Evolutionary conservation across 2,888 invertebrate genomes (phyloP).

Genomic region (Alloplasta piceator): DNA sequence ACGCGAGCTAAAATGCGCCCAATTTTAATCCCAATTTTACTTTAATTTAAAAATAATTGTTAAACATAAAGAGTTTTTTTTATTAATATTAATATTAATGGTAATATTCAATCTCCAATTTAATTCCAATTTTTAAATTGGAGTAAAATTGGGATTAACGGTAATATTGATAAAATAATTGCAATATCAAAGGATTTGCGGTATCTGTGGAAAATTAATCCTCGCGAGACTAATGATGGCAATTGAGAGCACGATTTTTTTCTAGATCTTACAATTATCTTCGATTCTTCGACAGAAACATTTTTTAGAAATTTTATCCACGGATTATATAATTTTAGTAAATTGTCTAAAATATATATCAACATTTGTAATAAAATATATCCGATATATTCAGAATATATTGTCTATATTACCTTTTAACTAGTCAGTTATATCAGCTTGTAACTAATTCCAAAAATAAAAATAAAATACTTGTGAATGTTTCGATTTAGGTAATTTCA

Average conservation of each 20-base stretch:
- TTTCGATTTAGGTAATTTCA: no score
- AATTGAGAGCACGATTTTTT: constrained; percentile 3
- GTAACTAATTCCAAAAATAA: no score
- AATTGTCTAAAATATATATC: no score
- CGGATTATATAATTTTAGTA: no score
- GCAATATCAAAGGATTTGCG: not conserved
- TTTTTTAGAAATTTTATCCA: no score
- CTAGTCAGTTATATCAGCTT: no score
- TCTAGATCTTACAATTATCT: not conserved
- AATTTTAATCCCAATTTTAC: not conserved
- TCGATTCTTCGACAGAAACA: not conserved
- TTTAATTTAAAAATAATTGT: not conserved
- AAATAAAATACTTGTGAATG: no score
- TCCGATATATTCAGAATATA: no score
- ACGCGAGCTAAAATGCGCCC: not conserved
- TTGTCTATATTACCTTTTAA: no score
- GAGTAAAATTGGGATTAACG: no score
- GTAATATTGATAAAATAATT: not conserved
- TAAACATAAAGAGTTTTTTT: not conserved
- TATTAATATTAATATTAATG: no score
- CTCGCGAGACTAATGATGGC: not conserved
- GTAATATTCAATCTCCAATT: no score
- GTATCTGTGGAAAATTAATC: constrained; percentile 6
- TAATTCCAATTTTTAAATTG: not conserved
- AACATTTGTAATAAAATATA: not conserved